A percentile compares a stretch with the other conserved stretches of the same genome.
Evolutionary conservation across 2,888 invertebrate genomes (phyloP).

Genomic region (Drosophila hawaiiensis): DNA sequence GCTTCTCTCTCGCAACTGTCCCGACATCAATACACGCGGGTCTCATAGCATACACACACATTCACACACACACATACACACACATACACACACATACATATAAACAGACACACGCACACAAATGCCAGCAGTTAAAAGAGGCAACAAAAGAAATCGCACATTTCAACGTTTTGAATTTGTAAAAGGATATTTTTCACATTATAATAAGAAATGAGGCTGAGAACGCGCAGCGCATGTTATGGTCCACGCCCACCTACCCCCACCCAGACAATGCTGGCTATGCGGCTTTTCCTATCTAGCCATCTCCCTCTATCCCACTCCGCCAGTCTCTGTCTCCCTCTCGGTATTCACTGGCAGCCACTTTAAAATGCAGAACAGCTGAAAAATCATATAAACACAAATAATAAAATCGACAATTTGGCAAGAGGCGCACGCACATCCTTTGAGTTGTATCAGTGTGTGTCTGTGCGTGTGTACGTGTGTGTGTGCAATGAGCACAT

Average conservation of each 20-base stretch:
- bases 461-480: conserved; percentile 11
- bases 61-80: conserved; percentile 1
- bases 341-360: conserved; percentile 28
- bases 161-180: conserved; percentile 76
- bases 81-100: conserved; percentile 5
- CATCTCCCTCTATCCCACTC: background rate
- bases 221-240: conserved; percentile 73
- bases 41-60: conserved; percentile 34
- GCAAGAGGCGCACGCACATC: conserved; percentile 77
- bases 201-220: conserved; percentile 80
- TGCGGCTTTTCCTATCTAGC: conserved; percentile 8
- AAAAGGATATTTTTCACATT: conserved; percentile 81
- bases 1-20: conserved; percentile 46
- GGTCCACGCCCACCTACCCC: conserved; percentile 27
- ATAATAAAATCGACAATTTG: conserved; percentile 83
- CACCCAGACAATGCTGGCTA: conserved; percentile 6
- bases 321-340: background rate
- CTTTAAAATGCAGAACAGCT: conserved; percentile 83
- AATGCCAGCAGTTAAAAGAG: conserved; percentile 55
- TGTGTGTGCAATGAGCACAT: conserved; percentile 71
- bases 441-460: conserved; percentile 16
- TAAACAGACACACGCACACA: background rate
- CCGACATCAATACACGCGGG: conserved; percentile 58
- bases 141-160: conserved; percentile 78
- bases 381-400: conserved; percentile 83